Base-by-base conservation (phyloP, 30 jellyfish, hydroid and myxozoan species). In the Sanderia malayensis region DNA sequence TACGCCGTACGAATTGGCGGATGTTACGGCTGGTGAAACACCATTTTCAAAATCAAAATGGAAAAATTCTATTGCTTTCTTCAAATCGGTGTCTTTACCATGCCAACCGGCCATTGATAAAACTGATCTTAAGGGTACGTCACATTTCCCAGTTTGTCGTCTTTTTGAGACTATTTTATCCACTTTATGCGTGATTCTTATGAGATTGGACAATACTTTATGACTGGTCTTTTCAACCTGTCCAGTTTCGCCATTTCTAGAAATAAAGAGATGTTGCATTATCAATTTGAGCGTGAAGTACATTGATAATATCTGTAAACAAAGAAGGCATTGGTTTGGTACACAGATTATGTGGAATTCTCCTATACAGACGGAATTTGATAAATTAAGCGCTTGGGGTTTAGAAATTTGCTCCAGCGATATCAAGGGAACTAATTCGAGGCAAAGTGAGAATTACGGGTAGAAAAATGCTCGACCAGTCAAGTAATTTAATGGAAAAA, bases 81-180 rank as follows among this genome's bases (percentile, higher is more conserved):
- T 55, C 21, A 80, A 19, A 1, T 58, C 34, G 4, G 97, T 61
- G n/a, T n/a, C n/a, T 2, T 30, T 19, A 1, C 80, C 55, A 31
- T 74, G 44, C 95, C 95, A 89, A 2, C 95, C 97, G 0, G 45
- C 77, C 94, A 71, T 46, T 2, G 80, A 55, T 17, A 89, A 65
- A 0, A 68, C 80, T 27, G 97, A 34, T 55, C 66, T 46, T 52
- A 81, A 29, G 3, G 87, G 86, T 4, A 81, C 76, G 59, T 76
- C 94, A 47, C 67, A 11, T 8, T 10, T 13, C 2, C 88, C 80
- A 17, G 46, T 21, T 22, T 62, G 37, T n/a, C 28, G 46, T 41
- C 62, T 30, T 20, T 18, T 30, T 45, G 32, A 49, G 29, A 69
- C 31, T 1, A 65, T 68, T 65, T 10, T 4, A 1, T 70, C 80